Evolutionary conservation across 2,888 invertebrate species (phyloP).

Genomic region (Petrophora chlorosata): DNA sequence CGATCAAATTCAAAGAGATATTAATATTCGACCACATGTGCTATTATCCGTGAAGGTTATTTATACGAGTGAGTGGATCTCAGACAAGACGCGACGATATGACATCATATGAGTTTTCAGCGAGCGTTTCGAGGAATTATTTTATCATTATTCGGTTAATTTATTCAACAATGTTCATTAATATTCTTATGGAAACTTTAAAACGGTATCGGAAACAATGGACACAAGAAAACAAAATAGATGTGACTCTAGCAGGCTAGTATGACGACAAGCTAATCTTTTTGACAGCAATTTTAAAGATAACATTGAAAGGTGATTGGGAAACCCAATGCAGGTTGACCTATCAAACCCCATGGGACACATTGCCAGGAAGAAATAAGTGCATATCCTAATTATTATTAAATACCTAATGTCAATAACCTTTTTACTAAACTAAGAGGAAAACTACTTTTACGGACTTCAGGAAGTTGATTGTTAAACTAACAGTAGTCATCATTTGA

Average conservation of each 20-base stretch:
- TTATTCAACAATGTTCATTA: not conserved
- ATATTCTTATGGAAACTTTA: not conserved
- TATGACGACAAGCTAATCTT: not conserved
- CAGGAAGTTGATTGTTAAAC: no score
- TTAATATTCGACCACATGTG: conserved; percentile 54
- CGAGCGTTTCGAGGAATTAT: conserved; percentile 42
- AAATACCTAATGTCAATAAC: no score
- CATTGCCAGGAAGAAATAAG: not conserved
- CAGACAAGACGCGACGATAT: conserved; percentile 55
- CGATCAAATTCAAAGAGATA: conserved; percentile 38
- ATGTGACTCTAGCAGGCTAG: no score
- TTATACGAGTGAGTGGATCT: conserved; percentile 54
- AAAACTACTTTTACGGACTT: no score
- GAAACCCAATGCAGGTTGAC: not conserved
- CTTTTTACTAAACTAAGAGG: no score
- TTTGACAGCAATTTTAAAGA: not conserved
- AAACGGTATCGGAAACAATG: not conserved
- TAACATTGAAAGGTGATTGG: not conserved
- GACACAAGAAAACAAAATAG: no score
- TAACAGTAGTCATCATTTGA: no score
- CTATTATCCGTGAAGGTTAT: conserved; percentile 57
- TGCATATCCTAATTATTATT: no score
- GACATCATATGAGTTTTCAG: conserved; percentile 53
- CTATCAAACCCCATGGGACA: not conserved
- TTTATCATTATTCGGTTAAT: conserved; percentile 30